These are phyloP conservation scores for Cephalophus harveyi DNA, from an alignment of 2,113 vertebrate species.

Conservation along the genomic window DNA sequence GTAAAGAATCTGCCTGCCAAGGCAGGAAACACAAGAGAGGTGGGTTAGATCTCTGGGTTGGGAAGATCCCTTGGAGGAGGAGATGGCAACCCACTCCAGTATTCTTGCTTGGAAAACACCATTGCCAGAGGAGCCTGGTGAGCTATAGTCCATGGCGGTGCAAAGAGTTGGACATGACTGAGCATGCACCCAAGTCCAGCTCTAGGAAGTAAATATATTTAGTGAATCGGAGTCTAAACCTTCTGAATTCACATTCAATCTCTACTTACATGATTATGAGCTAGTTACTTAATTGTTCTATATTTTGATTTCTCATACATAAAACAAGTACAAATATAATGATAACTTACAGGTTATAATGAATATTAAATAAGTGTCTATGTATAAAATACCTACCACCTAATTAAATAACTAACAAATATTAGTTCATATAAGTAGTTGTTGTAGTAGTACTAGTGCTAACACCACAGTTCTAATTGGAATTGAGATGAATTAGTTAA, in stretches of 20 bases:
- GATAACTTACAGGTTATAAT: not conserved
- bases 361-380: not conserved
- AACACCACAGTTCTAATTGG: not conserved
- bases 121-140: not conserved
- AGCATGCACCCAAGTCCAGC: not conserved
- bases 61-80: not conserved
- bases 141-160: fast-evolving
- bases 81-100: not conserved
- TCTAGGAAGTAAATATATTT: too few species aligned
- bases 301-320: not conserved
- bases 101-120: not conserved
- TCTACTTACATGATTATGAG: not conserved
- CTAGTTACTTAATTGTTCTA: not conserved
- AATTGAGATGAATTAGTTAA: not conserved
- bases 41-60: not conserved
- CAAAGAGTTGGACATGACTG: not conserved
- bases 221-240: not conserved
- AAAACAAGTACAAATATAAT: not conserved
- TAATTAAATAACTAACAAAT: not conserved
- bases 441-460: not conserved
- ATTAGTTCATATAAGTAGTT: not conserved
- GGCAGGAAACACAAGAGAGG: not conserved
- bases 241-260: not conserved
- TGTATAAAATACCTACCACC: not conserved
- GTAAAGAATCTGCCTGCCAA: not conserved